Conservation (phyloP, 2,888 invertebrate genomes). For the Hartigia nigra region DNA sequence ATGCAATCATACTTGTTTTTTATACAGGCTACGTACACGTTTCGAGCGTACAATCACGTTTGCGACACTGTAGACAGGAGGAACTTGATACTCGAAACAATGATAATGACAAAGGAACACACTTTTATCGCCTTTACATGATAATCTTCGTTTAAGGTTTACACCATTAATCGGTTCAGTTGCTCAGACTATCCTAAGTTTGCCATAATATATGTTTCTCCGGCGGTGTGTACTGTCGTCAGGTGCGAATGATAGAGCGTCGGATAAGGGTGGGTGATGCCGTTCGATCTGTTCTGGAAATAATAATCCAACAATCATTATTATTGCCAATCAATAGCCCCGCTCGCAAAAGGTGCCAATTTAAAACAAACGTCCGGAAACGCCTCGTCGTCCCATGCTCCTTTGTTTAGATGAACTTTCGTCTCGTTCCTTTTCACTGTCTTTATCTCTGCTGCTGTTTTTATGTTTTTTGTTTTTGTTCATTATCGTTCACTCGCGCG, state of each 20-base stretch:
- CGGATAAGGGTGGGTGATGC: background rate
- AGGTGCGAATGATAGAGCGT: background rate
- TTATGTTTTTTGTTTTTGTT: constrained; percentile 2
- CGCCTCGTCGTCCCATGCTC: background rate
- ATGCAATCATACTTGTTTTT: background rate
- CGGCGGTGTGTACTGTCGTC: background rate
- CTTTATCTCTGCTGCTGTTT: background rate
- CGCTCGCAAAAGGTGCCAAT: background rate
- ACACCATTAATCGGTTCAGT: constrained; percentile 41
- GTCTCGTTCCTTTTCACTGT: background rate
- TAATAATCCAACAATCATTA: background rate
- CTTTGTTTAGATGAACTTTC: background rate
- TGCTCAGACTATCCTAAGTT: constrained; percentile 57
- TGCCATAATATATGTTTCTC: constrained; percentile 44
- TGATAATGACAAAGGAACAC: background rate
- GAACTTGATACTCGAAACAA: background rate
- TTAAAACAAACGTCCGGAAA: background rate
- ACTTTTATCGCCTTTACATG: background rate
- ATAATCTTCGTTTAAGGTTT: constrained; percentile 34
- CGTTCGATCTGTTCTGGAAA: background rate
- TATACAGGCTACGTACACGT: background rate
- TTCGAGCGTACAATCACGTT: constrained; percentile 9
- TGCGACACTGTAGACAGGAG: constrained; percentile 10
- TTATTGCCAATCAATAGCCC: background rate
- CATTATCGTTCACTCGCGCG: background rate